Conservation (phyloP, 2,797 vertebrate species). For the Darevskia mixta region DNA sequence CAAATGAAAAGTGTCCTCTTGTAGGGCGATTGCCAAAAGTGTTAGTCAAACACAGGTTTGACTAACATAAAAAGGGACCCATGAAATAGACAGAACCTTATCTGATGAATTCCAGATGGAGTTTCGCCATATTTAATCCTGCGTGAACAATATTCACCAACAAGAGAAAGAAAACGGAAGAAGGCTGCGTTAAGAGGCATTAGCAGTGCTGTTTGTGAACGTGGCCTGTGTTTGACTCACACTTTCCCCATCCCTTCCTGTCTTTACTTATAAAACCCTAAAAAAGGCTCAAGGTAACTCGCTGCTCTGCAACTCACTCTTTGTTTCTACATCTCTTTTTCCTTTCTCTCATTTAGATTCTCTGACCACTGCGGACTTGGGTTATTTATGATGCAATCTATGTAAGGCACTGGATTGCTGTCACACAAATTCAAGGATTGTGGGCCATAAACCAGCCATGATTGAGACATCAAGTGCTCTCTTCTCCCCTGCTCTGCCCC, state of each 20-base stretch:
- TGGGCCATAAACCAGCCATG: conserved; percentile 54
- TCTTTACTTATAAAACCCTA: not conserved
- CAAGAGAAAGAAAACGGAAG: not conserved
- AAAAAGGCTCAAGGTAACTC: not conserved
- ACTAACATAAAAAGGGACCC: too few species aligned
- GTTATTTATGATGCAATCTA: conserved; percentile 67
- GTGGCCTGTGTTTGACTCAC: not conserved
- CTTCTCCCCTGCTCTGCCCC: conserved; percentile 31
- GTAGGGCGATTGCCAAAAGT: too few species aligned
- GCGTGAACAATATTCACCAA: not conserved
- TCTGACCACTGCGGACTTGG: conserved; percentile 45
- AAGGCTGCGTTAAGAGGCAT: not conserved
- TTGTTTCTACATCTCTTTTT: conserved; percentile 45
- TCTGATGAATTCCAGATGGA: not conserved
- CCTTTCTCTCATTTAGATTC: conserved; percentile 41
- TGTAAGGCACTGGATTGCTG: conserved; percentile 58
- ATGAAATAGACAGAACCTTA: not conserved
- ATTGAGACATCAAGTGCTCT: conserved; percentile 55
- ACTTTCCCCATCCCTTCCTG: not conserved
- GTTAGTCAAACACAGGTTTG: too few species aligned
- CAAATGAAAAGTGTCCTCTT: too few species aligned
- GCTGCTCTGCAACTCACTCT: not conserved
- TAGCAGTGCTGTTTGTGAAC: not conserved
- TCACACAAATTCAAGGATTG: conserved; percentile 65
- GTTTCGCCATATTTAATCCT: not conserved